These are phyloP conservation scores for Pseudorhiza aurosa DNA, from an alignment of 30 jellyfish, hydroid and myxozoan species.

Conservation along the genomic window DNA sequence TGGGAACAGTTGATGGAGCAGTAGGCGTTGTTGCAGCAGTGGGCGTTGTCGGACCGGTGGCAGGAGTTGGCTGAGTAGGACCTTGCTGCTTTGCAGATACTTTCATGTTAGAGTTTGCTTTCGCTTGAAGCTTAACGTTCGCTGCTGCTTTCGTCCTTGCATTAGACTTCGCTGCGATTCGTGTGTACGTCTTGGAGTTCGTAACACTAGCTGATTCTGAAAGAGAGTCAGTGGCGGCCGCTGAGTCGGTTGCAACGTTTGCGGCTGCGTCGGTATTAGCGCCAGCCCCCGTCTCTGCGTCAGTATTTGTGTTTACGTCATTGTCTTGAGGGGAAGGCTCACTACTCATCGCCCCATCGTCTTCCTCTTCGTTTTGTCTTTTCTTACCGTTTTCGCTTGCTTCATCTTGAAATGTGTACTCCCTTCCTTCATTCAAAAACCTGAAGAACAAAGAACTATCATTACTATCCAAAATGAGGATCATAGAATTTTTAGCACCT, in stretches of 20 bases:
- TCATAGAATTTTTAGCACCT: too few species aligned
- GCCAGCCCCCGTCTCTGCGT: conserved; percentile 75
- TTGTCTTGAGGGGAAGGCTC: conserved; percentile 49
- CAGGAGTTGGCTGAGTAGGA: conserved; percentile 78
- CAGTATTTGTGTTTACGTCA: conserved; percentile 54
- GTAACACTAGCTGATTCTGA: conserved; percentile 96
- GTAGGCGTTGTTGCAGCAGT: conserved; percentile 61
- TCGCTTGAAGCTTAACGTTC: conserved; percentile 89
- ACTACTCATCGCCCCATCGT: conserved; percentile 62
- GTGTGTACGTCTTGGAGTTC: conserved; percentile 87
- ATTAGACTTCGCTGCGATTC: conserved; percentile 92
- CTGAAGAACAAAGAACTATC: not conserved
- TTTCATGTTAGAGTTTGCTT: conserved; percentile 90
- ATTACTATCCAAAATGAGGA: too few species aligned
- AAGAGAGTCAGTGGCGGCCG: conserved; percentile 74
- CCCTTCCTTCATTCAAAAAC: conserved; percentile 29
- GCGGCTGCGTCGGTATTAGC: conserved; percentile 67
- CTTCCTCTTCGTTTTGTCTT: conserved; percentile 51
- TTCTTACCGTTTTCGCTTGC: conserved; percentile 86
- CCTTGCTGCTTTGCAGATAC: conserved; percentile 83
- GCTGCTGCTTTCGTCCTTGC: conserved; percentile 99
- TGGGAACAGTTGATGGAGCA: conserved; percentile 72
- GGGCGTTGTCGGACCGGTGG: conserved; percentile 61
- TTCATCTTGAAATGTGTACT: not conserved
- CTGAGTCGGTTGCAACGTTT: conserved; percentile 73